A percentile compares a stretch with the other conserved stretches of the same genome.
phyloP scores from a whole-genome alignment of 2,113 vertebrate genomes.

The Grus americana region DNA sequence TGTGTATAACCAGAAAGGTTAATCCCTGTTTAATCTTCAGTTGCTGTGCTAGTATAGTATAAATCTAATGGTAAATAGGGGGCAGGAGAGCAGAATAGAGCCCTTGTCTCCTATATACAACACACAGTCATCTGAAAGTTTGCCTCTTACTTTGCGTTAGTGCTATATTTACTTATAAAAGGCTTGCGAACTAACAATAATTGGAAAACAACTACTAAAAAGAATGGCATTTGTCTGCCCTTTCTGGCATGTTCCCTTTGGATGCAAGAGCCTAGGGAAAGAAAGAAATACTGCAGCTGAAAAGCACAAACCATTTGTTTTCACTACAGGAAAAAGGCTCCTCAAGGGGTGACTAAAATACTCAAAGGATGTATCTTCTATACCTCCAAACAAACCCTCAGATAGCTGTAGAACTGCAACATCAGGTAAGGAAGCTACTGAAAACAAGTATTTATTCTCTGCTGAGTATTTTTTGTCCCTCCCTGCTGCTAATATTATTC shows the following conservation, averaged over 20 bases:
- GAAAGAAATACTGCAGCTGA: background rate
- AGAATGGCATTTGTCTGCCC: background rate
- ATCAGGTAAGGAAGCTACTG: background rate
- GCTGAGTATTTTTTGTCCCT: background rate
- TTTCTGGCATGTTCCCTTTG: background rate
- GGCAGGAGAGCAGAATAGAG: background rate
- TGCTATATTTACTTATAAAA: background rate
- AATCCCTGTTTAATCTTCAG: conserved; percentile 31
- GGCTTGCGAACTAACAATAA: background rate
- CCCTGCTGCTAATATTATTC: background rate
- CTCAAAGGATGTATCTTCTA: background rate
- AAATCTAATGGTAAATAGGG: conserved; percentile 11
- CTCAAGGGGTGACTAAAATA: background rate
- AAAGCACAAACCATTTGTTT: background rate
- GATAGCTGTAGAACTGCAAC: background rate
- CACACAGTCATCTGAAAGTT: background rate
- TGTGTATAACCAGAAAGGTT: conserved; percentile 21
- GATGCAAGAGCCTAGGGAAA: background rate
- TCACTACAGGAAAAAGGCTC: background rate
- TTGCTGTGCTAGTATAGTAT: background rate
- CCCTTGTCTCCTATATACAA: background rate
- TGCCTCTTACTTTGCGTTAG: background rate
- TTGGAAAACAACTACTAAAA: background rate
- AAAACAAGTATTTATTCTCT: conserved; percentile 14
- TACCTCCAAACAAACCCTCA: background rate